Percentiles rank a stretch among this genome's conserved stretches.
These are phyloP conservation scores for Acanthosoma haemorrhoidale DNA, from an alignment of 2,888 invertebrate species.

Conservation along the genomic window DNA sequence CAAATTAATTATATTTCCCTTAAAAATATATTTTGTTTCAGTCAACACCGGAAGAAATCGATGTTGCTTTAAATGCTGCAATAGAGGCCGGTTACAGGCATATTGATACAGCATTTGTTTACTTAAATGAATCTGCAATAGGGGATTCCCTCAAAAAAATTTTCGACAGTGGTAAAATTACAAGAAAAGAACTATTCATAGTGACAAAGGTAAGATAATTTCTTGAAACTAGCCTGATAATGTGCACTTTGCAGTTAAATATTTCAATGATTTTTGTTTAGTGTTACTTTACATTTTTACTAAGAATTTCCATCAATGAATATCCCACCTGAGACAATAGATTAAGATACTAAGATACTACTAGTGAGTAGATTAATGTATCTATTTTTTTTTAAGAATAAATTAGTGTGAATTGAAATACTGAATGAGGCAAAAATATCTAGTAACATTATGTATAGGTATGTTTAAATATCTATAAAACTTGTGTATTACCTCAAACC, in stretches of 20 bases:
- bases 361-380: too few relatives aligned
- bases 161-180: constrained; percentile 61
- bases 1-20: background rate
- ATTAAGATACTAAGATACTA: too few relatives aligned
- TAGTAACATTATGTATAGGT: too few relatives aligned
- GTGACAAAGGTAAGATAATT: constrained; percentile 66
- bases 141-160: constrained; percentile 68
- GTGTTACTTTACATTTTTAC: background rate
- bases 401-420: too few relatives aligned
- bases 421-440: too few relatives aligned
- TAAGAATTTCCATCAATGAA: background rate
- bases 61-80: constrained; percentile 47
- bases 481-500: too few relatives aligned
- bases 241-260: background rate
- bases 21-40: constrained; percentile 23
- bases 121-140: constrained; percentile 69
- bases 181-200: constrained; percentile 71
- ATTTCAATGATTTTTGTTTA: too few relatives aligned
- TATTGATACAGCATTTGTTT: constrained; percentile 73
- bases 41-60: constrained; percentile 33
- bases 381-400: too few relatives aligned
- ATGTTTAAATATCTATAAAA: too few relatives aligned
- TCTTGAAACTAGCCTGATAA: background rate
- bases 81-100: constrained; percentile 74
- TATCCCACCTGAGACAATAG: too few relatives aligned